Percentiles rank a stretch among this genome's conserved stretches.
Evolutionary conservation across 2,888 invertebrate species (phyloP).

Genomic region (Cerastis leucographa): DNA sequence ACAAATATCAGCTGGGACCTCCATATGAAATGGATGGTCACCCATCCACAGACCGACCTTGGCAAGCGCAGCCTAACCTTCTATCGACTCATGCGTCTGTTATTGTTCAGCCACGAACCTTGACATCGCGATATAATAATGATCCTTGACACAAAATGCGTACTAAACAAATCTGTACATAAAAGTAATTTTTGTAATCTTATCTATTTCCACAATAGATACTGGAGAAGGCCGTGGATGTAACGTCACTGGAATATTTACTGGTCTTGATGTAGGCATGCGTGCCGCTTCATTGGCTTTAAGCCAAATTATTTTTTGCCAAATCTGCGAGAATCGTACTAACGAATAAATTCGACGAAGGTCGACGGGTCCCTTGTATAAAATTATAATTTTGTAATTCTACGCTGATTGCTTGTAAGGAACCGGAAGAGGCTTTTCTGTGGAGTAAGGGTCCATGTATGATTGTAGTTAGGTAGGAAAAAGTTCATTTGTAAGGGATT

Average conservation of each 20-base stretch:
- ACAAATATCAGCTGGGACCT: not conserved
- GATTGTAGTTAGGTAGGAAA: conserved; percentile 1
- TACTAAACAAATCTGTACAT: conserved; percentile 56
- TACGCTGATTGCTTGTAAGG: conserved; percentile 44
- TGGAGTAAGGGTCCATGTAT: not conserved
- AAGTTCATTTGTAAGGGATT: conserved; percentile 1
- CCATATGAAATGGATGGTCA: not conserved
- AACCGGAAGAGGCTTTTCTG: conserved; percentile 28
- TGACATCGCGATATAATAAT: conserved; percentile 45
- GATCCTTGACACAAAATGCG: conserved; percentile 53
- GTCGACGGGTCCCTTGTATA: conserved; percentile 72
- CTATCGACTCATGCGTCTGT: not conserved
- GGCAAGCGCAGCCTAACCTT: not conserved
- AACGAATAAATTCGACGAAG: conserved; percentile 80
- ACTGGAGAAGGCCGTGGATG: conserved; percentile 71
- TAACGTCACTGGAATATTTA: conserved; percentile 77
- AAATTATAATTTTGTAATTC: conserved; percentile 70
- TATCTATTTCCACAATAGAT: conserved; percentile 68
- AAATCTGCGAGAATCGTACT: conserved; percentile 77
- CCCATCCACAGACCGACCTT: not conserved
- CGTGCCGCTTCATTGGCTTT: conserved; percentile 67
- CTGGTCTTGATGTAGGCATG: conserved; percentile 73
- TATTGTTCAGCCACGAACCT: conserved; percentile 26
- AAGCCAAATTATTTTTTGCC: conserved; percentile 81
- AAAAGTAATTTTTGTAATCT: conserved; percentile 66